Percentiles rank a stretch among this genome's conserved stretches.
These are phyloP conservation scores for Palythoa grandiflora DNA, from an alignment of 92 coral and sea anemone genomes.

Conservation along the genomic window DNA sequence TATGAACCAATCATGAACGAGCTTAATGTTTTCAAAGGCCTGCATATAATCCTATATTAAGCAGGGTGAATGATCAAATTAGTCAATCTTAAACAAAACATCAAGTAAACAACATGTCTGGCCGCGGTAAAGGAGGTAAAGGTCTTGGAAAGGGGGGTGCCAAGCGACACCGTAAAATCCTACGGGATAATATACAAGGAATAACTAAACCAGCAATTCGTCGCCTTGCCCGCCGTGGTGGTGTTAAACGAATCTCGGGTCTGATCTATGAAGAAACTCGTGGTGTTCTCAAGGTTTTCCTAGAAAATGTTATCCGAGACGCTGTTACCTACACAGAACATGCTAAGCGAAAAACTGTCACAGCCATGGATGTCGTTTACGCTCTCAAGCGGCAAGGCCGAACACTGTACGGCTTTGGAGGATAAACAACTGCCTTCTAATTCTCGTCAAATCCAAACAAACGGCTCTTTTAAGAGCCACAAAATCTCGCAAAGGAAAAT, in stretches of 20 bases:
- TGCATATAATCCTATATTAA: slow-evolving; percentile 1
- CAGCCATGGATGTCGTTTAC: slow-evolving; percentile 90
- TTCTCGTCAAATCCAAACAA: slow-evolving; percentile 13
- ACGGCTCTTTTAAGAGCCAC: slow-evolving; percentile 7
- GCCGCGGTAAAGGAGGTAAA: slow-evolving; percentile 11
- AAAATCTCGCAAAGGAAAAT: slow-evolving; percentile 4
- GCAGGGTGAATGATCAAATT: slow-evolving; percentile 7
- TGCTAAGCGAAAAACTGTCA: slow-evolving; percentile 90
- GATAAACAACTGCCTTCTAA: slow-evolving; percentile 5
- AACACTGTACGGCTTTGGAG: slow-evolving; percentile 54
- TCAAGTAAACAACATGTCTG: slow-evolving; percentile 2
- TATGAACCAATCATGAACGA: slow-evolving; percentile 21
- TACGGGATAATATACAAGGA: background rate
- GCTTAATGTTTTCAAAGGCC: slow-evolving; percentile 10
- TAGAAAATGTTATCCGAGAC: slow-evolving; percentile 80
- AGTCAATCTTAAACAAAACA: background rate
- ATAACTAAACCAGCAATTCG: background rate
- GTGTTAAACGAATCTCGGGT: background rate
- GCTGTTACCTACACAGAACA: slow-evolving; percentile 63
- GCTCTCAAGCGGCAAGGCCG: slow-evolving; percentile 90
- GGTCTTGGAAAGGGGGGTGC: too few relatives aligned
- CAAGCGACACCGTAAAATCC: slow-evolving; percentile 7
- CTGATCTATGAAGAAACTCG: too few relatives aligned
- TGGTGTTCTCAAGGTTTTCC: background rate
- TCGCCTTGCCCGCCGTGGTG: background rate